phyloP scores from a whole-genome alignment of 2,888 invertebrate species.

The Tillus elongatus region DNA sequence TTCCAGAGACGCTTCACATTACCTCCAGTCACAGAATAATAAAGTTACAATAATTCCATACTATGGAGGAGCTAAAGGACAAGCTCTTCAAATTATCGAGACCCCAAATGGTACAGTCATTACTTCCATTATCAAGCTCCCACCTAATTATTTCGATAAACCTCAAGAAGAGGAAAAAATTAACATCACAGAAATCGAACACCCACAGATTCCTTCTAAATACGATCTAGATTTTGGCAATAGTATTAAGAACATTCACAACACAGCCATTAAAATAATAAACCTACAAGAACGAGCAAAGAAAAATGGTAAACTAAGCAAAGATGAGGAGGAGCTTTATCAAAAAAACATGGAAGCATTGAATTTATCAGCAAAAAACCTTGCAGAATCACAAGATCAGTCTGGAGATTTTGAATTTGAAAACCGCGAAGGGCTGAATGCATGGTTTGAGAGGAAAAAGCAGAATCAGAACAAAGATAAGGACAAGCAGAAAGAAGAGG shows the following conservation, averaged over 20 bases:
- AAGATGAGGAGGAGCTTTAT: slow-evolving; percentile 49
- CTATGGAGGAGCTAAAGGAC: slow-evolving; percentile 65
- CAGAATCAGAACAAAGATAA: slow-evolving; percentile 18
- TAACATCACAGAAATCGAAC: slow-evolving; percentile 31
- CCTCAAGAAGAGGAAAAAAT: slow-evolving; percentile 17
- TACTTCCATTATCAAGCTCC: slow-evolving; percentile 39
- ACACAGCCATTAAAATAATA: slow-evolving; percentile 49
- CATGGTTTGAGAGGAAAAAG: slow-evolving; percentile 37
- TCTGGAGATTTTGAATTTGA: slow-evolving; percentile 27
- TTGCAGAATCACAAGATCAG: slow-evolving; percentile 33
- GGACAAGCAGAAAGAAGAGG: slow-evolving; percentile 16
- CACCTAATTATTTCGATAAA: slow-evolving; percentile 20
- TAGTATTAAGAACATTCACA: slow-evolving; percentile 51
- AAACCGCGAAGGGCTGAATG: slow-evolving; percentile 29
- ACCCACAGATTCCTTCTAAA: slow-evolving; percentile 34
- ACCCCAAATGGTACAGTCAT: slow-evolving; percentile 43
- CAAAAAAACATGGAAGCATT: slow-evolving; percentile 46
- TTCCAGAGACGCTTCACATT: slow-evolving; percentile 3
- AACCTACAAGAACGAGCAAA: slow-evolving; percentile 54
- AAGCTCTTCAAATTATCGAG: slow-evolving; percentile 53
- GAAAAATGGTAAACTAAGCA: slow-evolving; percentile 47
- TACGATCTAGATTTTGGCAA: slow-evolving; percentile 40
- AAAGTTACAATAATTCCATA: slow-evolving; percentile 48
- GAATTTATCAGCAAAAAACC: slow-evolving; percentile 32
- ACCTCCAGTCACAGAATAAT: too few species aligned